Evolutionary conservation across 2,888 invertebrate genomes (phyloP), one percentile per base, ranked within the genome.

Genomic region (Alsophila aescularia): DNA sequence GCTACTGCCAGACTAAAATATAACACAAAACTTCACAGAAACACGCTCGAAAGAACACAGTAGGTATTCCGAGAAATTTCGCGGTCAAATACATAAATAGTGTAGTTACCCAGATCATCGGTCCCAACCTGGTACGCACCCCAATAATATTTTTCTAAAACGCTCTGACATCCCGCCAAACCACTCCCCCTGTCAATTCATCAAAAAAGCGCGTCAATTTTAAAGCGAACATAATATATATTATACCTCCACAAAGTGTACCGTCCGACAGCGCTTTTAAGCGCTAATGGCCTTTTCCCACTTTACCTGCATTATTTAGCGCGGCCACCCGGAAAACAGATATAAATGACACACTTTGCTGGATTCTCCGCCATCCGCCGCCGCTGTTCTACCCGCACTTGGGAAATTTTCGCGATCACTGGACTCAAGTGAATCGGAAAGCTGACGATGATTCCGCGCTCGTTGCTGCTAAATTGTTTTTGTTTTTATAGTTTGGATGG

Each of bases 251-350:
- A 44, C 48, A 32, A 50, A 49, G 52, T 51, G 39, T 45, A 50
- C 37, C 55, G 53, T 52, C 64, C 64, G 52, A 72, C 72, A 72
- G 73, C 71, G 77, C 77, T 81, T 75, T 75, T 70, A 72, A 76
- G 75, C 75, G 67, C 69, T 75, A 79, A 82, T 79, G 75, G 77
- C 60, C 66, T 71, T 72, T 69, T 75, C 66, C 66, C 70, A 69
- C 64, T 64, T 69, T 68, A 70, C 69, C 65, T 69, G 73, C 75
- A 76, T 78, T 79, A 81, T 81, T 82, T 75, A 76, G 70, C 69
- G 70, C 77, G 67, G 60, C 74, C 77, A 73, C 60, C 75, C 75
- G 75, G 73, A 77, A 77, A 77, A 76, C 76, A 72, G 77, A 78
- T 79, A 80, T 71, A 76, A 74, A 73, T 70, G 79, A 73, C 73